A percentile compares a stretch with the other conserved stretches of the same genome.
These are phyloP conservation scores for Agrotis segetum DNA, from an alignment of 2,888 invertebrate species.

Conservation along the genomic window DNA sequence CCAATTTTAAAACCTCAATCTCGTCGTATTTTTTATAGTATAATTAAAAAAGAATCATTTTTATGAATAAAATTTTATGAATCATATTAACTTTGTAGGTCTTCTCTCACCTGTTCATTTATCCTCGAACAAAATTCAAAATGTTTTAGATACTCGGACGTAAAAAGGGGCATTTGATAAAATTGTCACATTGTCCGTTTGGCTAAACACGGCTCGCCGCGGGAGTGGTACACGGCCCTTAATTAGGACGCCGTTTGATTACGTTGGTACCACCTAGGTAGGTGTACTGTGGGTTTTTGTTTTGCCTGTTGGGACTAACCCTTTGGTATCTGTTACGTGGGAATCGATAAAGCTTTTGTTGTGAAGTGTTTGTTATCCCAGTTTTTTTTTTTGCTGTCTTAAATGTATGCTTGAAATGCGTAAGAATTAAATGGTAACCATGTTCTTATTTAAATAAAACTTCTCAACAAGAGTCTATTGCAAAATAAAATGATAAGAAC, in stretches of 20 bases:
- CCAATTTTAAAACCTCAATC: too few species aligned
- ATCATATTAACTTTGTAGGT: constrained; percentile 43
- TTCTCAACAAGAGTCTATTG: background rate
- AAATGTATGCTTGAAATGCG: background rate
- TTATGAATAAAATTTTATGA: too few species aligned
- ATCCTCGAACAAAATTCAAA: constrained; percentile 28
- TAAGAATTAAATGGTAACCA: too few species aligned
- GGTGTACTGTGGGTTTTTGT: constrained; percentile 30
- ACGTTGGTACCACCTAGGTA: constrained; percentile 44
- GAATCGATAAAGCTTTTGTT: constrained; percentile 9
- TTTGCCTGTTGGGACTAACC: constrained; percentile 17
- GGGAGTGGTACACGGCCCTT: constrained; percentile 61
- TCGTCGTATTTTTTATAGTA: too few species aligned
- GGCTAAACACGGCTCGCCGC: constrained; percentile 50
- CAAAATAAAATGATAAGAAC: background rate
- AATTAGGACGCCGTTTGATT: constrained; percentile 66
- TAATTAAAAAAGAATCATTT: too few species aligned
- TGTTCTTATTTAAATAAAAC: too few species aligned
- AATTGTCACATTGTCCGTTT: constrained; percentile 61
- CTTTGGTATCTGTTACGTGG: constrained; percentile 4
- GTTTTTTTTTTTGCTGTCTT: too few species aligned
- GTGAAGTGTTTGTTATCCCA: background rate
- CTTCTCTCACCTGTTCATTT: constrained; percentile 47
- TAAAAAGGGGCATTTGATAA: constrained; percentile 57
- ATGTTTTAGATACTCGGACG: constrained; percentile 49